A percentile compares a stretch with the other conserved stretches of the same genome.
phyloP scores from a whole-genome alignment of 2,888 invertebrate species.

The Sarcophaga subvicina region DNA sequence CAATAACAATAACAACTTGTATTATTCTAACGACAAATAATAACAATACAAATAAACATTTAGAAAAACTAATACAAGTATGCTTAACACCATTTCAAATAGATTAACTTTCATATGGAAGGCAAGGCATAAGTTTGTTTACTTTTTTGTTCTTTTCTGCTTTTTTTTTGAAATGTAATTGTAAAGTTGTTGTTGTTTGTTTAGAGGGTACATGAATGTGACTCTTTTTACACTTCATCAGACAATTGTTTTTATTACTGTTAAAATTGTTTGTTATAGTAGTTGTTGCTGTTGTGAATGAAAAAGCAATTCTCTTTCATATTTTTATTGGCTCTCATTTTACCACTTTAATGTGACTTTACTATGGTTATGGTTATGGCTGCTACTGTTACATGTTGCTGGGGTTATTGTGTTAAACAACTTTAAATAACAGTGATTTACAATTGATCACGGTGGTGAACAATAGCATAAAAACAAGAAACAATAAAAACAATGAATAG shows the following conservation, averaged over 20 bases:
- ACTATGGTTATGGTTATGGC: not conserved
- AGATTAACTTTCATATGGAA: not conserved
- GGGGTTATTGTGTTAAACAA: not conserved
- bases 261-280: not conserved
- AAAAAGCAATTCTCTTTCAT: not conserved
- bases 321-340: not conserved
- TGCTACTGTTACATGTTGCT: not conserved
- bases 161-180: not conserved
- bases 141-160: not conserved
- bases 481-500: constrained; percentile 33
- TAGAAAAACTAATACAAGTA: too few relatives aligned
- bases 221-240: constrained; percentile 51
- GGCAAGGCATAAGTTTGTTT: too few relatives aligned
- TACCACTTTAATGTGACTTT: not conserved
- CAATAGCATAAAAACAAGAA: not conserved
- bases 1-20: not conserved
- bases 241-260: constrained; percentile 55
- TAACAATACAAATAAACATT: too few relatives aligned
- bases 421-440: not conserved
- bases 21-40: not conserved
- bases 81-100: too few relatives aligned
- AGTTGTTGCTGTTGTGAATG: not conserved
- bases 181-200: too few relatives aligned
- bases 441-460: not conserved
- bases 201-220: not conserved